phyloP scores from a whole-genome alignment of 1,140 invertebrate species.

The Pogonomyrmex californicus region DNA sequence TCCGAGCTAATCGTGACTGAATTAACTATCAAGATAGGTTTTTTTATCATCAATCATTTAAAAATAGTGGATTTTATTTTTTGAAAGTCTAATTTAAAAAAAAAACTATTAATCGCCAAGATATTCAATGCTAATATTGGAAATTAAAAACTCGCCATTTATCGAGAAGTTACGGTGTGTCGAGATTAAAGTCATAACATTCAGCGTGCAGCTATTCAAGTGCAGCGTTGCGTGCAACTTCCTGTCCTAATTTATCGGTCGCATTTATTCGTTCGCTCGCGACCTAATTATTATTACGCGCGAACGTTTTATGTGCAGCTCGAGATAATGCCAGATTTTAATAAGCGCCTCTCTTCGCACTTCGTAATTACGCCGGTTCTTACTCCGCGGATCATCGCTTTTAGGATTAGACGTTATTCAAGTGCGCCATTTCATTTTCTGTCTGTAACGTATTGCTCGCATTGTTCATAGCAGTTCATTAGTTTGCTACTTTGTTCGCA shows the following conservation, averaged over 20 bases:
- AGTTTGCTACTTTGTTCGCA: constrained; percentile 43
- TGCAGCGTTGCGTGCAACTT: constrained; percentile 6
- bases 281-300: constrained; percentile 30
- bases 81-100: background rate
- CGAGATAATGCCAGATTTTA: constrained; percentile 26
- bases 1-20: background rate
- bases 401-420: constrained; percentile 45
- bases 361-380: constrained; percentile 13
- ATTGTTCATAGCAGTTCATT: constrained; percentile 52
- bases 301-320: background rate
- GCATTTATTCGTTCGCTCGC: background rate
- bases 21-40: background rate
- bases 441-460: constrained; percentile 42
- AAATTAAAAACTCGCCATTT: background rate
- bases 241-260: constrained; percentile 10
- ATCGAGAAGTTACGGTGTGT: background rate
- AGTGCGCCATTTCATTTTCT: constrained; percentile 52
- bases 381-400: constrained; percentile 20
- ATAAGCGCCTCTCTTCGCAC: constrained; percentile 7
- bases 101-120: background rate
- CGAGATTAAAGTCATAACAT: background rate
- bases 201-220: constrained; percentile 1
- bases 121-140: background rate
- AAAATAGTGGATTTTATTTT: background rate
- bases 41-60: background rate